Evolutionary conservation across 37 sponge, comb jelly and placozoan species (phyloP).

Genomic region (Eunapius fragilis): DNA sequence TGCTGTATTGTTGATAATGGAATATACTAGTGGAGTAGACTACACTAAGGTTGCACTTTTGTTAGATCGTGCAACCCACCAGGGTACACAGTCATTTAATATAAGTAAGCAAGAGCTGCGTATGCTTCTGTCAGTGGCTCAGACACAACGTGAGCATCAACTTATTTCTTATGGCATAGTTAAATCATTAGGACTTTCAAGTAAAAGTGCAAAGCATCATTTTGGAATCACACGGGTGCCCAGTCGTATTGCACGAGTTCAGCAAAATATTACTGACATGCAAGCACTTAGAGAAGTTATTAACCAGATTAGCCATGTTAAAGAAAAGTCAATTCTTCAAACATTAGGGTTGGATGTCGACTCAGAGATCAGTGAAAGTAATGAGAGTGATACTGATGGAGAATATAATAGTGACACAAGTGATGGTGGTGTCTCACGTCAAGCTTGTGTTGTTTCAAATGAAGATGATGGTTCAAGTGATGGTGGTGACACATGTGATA

Average conservation of each 20-base stretch:
- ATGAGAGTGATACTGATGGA: neutral
- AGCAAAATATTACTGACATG: conserved; percentile 3
- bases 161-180: conserved; percentile 2
- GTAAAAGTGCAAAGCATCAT: conserved; percentile 2
- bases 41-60: conserved; percentile 14
- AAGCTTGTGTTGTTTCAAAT: conserved; percentile 3
- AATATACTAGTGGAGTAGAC: conserved; percentile 19
- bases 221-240: conserved; percentile 19
- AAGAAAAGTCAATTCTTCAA: conserved; percentile 10
- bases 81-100: neutral
- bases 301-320: neutral
- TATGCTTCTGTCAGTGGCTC: conserved; percentile 9
- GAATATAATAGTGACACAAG: neutral
- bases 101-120: conserved; percentile 11
- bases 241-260: neutral
- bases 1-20: conserved; percentile 5
- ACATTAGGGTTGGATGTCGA: conserved; percentile 1
- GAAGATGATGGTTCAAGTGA: too few species aligned
- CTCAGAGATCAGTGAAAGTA: too few species aligned
- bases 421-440: neutral
- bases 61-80: neutral
- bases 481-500: too few species aligned
- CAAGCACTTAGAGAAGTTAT: conserved; percentile 1
- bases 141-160: conserved; percentile 17
- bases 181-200: conserved; percentile 22